Conservation (phyloP, 2,888 invertebrate genomes). For the Phymatocera aterrima region DNA sequence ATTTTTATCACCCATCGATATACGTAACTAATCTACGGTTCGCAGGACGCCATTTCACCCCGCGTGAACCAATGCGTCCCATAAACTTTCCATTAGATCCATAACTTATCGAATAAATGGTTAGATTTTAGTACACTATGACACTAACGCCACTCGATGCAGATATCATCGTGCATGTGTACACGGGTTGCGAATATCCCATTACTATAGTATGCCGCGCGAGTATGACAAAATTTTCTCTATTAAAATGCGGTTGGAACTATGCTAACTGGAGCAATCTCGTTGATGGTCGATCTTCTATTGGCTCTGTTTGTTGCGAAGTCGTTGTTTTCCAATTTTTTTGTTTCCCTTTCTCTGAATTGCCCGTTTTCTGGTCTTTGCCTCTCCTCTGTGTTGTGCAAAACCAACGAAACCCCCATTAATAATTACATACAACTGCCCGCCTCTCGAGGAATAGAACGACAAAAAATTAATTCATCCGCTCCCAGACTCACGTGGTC, state of each 20-base stretch:
- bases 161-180: not conserved
- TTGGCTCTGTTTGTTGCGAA: not conserved
- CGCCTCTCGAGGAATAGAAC: slow-evolving; percentile 31
- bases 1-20: slow-evolving; percentile 18
- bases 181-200: not conserved
- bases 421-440: slow-evolving; percentile 42
- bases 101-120: slow-evolving; percentile 26
- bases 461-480: slow-evolving; percentile 40
- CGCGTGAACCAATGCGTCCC: slow-evolving; percentile 16
- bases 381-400: slow-evolving; percentile 6
- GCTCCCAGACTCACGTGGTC: slow-evolving; percentile 30
- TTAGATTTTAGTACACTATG: not conserved
- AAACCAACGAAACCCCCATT: slow-evolving; percentile 41
- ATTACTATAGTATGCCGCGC: not conserved
- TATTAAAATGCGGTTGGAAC: slow-evolving; percentile 14
- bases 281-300: slow-evolving; percentile 19
- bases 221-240: slow-evolving; percentile 16
- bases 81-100: slow-evolving; percentile 32
- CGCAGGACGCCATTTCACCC: not conserved
- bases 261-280: slow-evolving; percentile 5
- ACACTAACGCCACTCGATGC: slow-evolving; percentile 5
- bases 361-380: slow-evolving; percentile 35
- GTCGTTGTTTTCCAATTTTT: slow-evolving; percentile 33
- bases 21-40: slow-evolving; percentile 15
- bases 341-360: not conserved